phyloP scores from a whole-genome alignment of 2,113 vertebrate species.

The Gallinago paraguaiae region DNA sequence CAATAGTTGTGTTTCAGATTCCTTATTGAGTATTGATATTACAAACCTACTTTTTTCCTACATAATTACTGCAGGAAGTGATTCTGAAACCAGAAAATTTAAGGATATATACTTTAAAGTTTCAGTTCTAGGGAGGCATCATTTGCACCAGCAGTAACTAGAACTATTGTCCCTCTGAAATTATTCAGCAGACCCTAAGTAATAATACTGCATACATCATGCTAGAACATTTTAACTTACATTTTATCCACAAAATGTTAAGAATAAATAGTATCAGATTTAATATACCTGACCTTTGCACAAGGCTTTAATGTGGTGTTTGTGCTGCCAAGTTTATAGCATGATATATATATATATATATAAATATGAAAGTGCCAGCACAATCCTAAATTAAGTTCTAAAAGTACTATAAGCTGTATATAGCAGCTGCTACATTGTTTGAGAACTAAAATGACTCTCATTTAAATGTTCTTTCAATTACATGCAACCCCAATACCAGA shows the following conservation, averaged over 20 bases:
- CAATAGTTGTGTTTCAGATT: not conserved
- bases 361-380: not conserved
- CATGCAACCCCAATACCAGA: not conserved
- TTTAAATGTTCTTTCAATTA: not conserved
- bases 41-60: not conserved
- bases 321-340: not conserved
- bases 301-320: not conserved
- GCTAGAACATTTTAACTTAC: not conserved
- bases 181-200: not conserved
- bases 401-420: not conserved
- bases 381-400: conserved; percentile 28
- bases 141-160: not conserved
- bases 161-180: not conserved
- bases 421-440: not conserved
- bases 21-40: not conserved
- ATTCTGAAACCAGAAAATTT: not conserved
- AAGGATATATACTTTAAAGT: not conserved
- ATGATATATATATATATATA: not conserved
- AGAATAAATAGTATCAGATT: not conserved
- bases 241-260: too few relatives aligned
- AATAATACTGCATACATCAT: not conserved
- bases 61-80: not conserved
- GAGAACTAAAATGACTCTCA: not conserved
- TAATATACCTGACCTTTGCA: conserved; percentile 5
- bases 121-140: not conserved